These are phyloP conservation scores for Polydrusus tereticollis DNA, from an alignment of 2,888 invertebrate genomes.

Conservation along the genomic window DNA sequence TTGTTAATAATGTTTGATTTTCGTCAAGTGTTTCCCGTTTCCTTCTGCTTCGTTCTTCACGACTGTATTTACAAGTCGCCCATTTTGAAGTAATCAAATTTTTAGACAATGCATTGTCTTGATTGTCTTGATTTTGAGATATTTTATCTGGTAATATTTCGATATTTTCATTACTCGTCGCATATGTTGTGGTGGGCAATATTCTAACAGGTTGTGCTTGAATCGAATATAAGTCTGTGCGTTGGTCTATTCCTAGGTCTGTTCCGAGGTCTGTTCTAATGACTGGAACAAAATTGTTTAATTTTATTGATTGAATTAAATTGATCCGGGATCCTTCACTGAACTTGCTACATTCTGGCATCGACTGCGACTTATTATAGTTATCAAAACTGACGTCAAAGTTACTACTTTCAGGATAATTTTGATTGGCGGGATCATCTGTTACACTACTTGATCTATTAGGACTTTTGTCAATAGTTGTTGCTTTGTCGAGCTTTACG, in stretches of 20 bases:
- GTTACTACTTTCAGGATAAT: too few relatives aligned
- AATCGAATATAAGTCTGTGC: too few relatives aligned
- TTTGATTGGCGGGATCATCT: too few relatives aligned
- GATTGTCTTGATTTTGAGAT: not conserved
- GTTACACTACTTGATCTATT: too few relatives aligned
- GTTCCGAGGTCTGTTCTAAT: not conserved
- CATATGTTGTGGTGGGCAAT: not conserved
- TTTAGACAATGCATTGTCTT: not conserved
- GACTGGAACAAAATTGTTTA: not conserved
- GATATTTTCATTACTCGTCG: not conserved
- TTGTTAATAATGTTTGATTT: constrained; percentile 24
- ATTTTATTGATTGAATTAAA: constrained; percentile 1
- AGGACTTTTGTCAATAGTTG: too few relatives aligned
- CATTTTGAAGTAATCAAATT: constrained; percentile 26
- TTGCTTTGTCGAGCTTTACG: too few relatives aligned
- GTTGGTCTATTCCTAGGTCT: not conserved
- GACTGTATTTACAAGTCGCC: constrained; percentile 10
- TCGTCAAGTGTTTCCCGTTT: constrained; percentile 18
- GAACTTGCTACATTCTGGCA: not conserved
- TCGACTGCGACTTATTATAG: too few relatives aligned
- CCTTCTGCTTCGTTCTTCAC: constrained; percentile 16
- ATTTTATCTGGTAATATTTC: not conserved
- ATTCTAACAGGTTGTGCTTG: not conserved
- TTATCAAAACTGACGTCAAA: too few relatives aligned
- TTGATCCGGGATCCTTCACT: not conserved